Evolutionary conservation across 2,888 invertebrate species (phyloP).

Genomic region (Rutpela maculata): DNA sequence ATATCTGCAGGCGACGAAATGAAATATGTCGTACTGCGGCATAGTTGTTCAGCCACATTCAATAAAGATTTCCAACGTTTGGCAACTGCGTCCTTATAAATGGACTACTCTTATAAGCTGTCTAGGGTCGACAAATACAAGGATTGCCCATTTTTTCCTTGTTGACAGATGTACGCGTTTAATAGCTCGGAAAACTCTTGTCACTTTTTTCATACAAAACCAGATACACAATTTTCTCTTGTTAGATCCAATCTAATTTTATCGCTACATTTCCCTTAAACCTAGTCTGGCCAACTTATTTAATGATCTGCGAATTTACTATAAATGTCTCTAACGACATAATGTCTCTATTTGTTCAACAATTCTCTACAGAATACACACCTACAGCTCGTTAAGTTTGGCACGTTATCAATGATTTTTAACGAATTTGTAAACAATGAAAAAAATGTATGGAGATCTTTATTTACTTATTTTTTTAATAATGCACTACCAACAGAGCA

Average conservation of each 20-base stretch:
- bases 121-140: conserved; percentile 71
- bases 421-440: no score
- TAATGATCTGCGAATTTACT: conserved; percentile 39
- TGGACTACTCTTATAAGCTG: conserved; percentile 56
- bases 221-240: conserved; percentile 62
- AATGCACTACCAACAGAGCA: no score
- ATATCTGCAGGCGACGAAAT: conserved; percentile 66
- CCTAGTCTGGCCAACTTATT: conserved; percentile 34
- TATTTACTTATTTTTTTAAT: no score
- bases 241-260: conserved; percentile 66
- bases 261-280: conserved; percentile 59
- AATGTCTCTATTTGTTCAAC: not conserved
- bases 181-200: conserved; percentile 72
- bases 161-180: conserved; percentile 74
- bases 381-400: no score
- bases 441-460: no score
- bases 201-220: conserved; percentile 67
- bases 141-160: conserved; percentile 70
- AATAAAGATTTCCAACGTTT: conserved; percentile 46
- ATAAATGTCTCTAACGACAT: conserved; percentile 22
- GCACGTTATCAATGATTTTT: no score
- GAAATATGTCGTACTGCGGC: conserved; percentile 65
- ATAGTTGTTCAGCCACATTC: conserved; percentile 56
- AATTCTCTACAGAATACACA: not conserved
- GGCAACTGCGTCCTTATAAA: conserved; percentile 42